Base-by-base conservation (phyloP, 2,888 invertebrate genomes). In the Sinopyrophorus schimmeli region DNA sequence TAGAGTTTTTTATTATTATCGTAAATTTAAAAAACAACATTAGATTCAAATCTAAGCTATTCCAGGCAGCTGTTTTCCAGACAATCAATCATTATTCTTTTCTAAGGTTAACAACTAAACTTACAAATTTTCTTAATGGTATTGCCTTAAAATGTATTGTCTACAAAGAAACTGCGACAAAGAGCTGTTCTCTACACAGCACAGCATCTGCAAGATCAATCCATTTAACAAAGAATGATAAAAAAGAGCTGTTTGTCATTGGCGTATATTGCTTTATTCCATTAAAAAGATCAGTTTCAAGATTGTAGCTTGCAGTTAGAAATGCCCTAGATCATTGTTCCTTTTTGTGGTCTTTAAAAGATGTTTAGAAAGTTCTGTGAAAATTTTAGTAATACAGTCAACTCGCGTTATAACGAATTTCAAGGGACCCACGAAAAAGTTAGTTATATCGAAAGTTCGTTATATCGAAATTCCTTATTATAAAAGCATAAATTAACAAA, bases 161-260 rank as follows among this genome's bases (percentile, higher is more conserved):
- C 17, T 24, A 26, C 12, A 38, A 26, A 17, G 20, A 17, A 26
- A 10, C 9, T 23, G 24, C 4, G 26, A 38, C 38, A 38, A 38
- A 38, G 38, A 26, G 26, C 7, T 38, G 14, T 26, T 26, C 38
- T 26, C 17, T 26, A 26, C 38, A 7, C 38, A 26, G 26, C 24
- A 17, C 14, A 9, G 26, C 10, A 16, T 3, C 7, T 26, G 15
- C 16, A 26, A 26, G 26, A 26, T 38, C 38, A 38, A 38, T 38
- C 38, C 26, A 38, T 38, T 38, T 38, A 38, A 26, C 16, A 26
- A 14, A 38, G 38, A 34, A 11, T 38, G 26, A 38, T 38, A 38
- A 24, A 38, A n/a, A 38, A 38, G 26, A 38, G 38, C 24, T 38
- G 14, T 35, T 35, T 32, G 32, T 32, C 32, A 32, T n/a, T 32